Evolutionary conservation across 2,888 invertebrate species (phyloP).

Genomic region (Endotricha flammealis): DNA sequence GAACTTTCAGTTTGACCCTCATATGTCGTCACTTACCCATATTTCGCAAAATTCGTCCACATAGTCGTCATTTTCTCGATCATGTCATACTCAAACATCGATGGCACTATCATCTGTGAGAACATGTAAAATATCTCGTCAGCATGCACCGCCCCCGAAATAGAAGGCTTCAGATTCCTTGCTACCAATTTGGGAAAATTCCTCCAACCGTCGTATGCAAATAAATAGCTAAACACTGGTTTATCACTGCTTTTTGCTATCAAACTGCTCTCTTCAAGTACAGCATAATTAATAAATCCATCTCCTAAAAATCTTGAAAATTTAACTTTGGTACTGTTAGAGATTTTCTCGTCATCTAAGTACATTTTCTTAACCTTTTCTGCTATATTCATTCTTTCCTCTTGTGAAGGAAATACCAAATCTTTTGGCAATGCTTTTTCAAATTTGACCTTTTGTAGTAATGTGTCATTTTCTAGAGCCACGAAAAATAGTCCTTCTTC

Average conservation of each 20-base stretch:
- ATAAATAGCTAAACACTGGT: slow-evolving; percentile 27
- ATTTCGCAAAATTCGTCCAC: slow-evolving; percentile 66
- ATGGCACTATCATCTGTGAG: slow-evolving; percentile 32
- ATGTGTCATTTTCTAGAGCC: slow-evolving; percentile 43
- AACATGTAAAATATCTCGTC: slow-evolving; percentile 53
- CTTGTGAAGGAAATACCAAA: slow-evolving; percentile 35
- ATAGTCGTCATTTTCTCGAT: slow-evolving; percentile 47
- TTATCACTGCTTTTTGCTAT: slow-evolving; percentile 14
- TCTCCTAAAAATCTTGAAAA: slow-evolving; percentile 30
- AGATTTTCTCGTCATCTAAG: slow-evolving; percentile 37
- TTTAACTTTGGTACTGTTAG: slow-evolving; percentile 31
- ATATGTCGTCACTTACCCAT: slow-evolving; percentile 38
- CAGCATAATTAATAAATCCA: slow-evolving; percentile 22
- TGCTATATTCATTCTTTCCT: slow-evolving; percentile 10
- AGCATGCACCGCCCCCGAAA: slow-evolving; percentile 28
- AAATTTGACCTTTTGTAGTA: slow-evolving; percentile 35
- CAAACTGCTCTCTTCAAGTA: slow-evolving; percentile 23
- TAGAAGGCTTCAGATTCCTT: slow-evolving; percentile 5
- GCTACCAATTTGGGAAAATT: slow-evolving; percentile 22
- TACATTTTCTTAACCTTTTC: slow-evolving; percentile 38
- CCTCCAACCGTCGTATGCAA: slow-evolving; percentile 26
- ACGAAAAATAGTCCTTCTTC: slow-evolving; percentile 52
- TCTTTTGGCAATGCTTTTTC: slow-evolving; percentile 52
- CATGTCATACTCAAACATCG: slow-evolving; percentile 44
- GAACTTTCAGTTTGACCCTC: too few relatives aligned